Conservation (phyloP, 2,797 vertebrate species). For the Rhinoraja longicauda region DNA sequence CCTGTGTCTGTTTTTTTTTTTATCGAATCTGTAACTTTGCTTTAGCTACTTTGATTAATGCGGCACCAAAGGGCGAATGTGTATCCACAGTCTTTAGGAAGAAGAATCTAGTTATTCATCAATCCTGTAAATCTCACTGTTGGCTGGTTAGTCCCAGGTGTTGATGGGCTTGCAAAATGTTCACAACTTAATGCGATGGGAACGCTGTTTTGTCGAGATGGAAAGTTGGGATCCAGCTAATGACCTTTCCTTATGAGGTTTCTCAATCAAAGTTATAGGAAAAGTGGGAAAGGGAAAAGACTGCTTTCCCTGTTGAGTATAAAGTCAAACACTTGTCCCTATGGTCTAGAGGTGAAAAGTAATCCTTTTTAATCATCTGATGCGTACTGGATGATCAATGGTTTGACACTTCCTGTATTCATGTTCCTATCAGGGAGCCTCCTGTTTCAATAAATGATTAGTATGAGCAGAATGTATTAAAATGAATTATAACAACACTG, state of each 20-base stretch:
- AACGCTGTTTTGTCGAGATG: not conserved
- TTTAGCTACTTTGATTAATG: slow-evolving; percentile 26
- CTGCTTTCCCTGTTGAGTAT: slow-evolving; percentile 49
- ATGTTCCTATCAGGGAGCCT: slow-evolving; percentile 48
- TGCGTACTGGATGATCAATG: slow-evolving; percentile 45
- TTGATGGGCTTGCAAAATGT: not conserved
- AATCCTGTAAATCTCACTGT: slow-evolving; percentile 23
- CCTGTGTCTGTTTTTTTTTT: not conserved
- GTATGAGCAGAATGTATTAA: slow-evolving; percentile 49
- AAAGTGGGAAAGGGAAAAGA: not conserved
- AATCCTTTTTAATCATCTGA: slow-evolving; percentile 46
- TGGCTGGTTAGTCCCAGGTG: not conserved
- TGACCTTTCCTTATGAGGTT: slow-evolving; percentile 21
- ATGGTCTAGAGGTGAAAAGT: slow-evolving; percentile 39
- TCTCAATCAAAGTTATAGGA: not conserved
- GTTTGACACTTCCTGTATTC: slow-evolving; percentile 44
- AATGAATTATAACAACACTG: slow-evolving; percentile 50
- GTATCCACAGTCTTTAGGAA: slow-evolving; percentile 6
- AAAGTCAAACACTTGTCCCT: slow-evolving; percentile 45
- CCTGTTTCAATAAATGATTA: slow-evolving; percentile 52
- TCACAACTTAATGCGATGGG: not conserved
- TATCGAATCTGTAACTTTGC: slow-evolving; percentile 31
- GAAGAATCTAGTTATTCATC: slow-evolving; percentile 25
- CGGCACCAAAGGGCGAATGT: not conserved
- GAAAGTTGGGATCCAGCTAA: slow-evolving; percentile 4